Evolutionary conservation across 2,797 vertebrate genomes (phyloP), one percentile per base, ranked within the genome.

Genomic region (Sebastes oblongus): DNA sequence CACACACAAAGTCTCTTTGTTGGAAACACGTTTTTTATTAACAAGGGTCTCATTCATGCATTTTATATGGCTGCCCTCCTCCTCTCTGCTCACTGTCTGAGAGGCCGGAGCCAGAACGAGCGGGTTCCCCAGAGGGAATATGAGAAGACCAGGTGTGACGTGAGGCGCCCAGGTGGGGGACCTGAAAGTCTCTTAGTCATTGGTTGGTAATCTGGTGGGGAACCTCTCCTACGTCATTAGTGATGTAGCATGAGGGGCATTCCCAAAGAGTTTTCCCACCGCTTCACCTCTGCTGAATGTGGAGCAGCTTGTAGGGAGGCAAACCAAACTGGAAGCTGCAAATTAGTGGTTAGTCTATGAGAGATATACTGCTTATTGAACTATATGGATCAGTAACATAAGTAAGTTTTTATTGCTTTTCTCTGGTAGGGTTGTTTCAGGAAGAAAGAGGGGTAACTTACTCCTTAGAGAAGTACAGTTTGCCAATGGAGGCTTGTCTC

Each of bases 11-110:
- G 76, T 46, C 8, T 50, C 64, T 82, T 52, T 86, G 42, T 82
- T 69, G 60, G 39, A 61, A 81, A 27, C 27, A 34, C 18, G 3
- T 29, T 62, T 20, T 29, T 62, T 20, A 1, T 36, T 52, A 84
- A 93, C 90, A 93, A 90, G 75, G 72, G 55, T 71, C 39, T 82
- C 82, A 91, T 93, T 92, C 87, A 92, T 85, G 60, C 59, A 36
- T 77, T 78, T 76, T 22, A 29, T 67, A 60, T 77, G 54, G 72
- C 25, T 24, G 42, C 71, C 71, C 76, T 78, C 62, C 72, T 66
- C 66, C 66, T 66, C 46, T 14, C 46, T 18, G 36, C 68, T 46
- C 55, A 36, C 42, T 4, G 52, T 59, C 24, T 70, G 54, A 81
- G 62, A 67, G 32, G 59, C 46, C 50, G 6, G n/a, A 68, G 72